Conservation (phyloP, 2,113 vertebrate genomes). For the Neogobius melanostomus region DNA sequence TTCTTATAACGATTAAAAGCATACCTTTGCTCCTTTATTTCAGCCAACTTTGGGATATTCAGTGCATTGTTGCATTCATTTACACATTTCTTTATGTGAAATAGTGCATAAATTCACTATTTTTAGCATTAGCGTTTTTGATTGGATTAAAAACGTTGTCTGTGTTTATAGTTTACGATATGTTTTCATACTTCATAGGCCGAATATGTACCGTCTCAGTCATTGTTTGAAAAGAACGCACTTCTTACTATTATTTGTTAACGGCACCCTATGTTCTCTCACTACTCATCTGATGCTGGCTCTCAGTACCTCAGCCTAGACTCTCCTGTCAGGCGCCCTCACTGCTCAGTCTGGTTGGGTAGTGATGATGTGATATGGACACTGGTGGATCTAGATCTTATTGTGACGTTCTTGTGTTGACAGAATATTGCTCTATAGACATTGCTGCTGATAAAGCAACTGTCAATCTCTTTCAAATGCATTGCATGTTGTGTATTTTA, state of each 20-base stretch:
- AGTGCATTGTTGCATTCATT: no score
- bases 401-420: conserved; percentile 25
- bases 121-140: no score
- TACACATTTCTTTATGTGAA: no score
- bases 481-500: conserved; percentile 16
- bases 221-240: conserved; percentile 64
- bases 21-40: neutral
- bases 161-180: no score
- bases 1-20: neutral
- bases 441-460: neutral
- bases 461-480: neutral
- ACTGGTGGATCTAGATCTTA: conserved; percentile 25
- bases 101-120: no score
- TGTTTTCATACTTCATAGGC: no score
- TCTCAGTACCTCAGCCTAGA: conserved; percentile 1
- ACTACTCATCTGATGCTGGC: neutral
- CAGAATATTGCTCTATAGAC: conserved; percentile 4
- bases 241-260: conserved; percentile 45
- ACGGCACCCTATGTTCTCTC: conserved; percentile 22
- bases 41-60: no score
- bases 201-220: neutral
- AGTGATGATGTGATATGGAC: conserved; percentile 3
- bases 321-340: neutral
- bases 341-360: conserved; percentile 3
- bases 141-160: no score